A percentile compares a stretch with the other conserved stretches of the same genome.
These are phyloP conservation scores for Craseonycteris thonglongyai DNA, from an alignment of 2,113 vertebrate genomes.

Conservation along the genomic window DNA sequence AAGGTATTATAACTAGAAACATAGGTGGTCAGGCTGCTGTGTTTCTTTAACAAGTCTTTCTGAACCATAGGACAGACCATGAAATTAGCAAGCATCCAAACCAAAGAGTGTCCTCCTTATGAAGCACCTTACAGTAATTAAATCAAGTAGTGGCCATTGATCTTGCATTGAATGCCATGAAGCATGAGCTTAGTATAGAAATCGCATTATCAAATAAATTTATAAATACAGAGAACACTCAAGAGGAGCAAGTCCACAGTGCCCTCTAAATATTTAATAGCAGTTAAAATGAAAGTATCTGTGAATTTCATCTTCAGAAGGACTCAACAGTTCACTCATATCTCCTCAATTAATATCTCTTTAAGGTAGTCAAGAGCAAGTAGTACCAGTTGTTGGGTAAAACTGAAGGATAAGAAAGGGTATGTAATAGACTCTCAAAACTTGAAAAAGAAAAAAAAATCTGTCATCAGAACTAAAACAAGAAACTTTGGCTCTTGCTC, in stretches of 20 bases:
- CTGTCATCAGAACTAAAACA: neutral
- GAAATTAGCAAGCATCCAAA: neutral
- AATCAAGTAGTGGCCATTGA: neutral
- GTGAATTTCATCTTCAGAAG: neutral
- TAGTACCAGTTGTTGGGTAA: neutral
- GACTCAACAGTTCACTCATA: neutral
- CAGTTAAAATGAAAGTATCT: neutral
- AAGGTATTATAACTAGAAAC: neutral
- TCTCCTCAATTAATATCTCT: neutral
- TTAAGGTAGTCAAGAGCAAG: neutral
- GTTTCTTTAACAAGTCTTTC: neutral
- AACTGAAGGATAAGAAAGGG: neutral
- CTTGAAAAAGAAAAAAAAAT: neutral
- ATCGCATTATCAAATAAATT: slow-evolving; percentile 30
- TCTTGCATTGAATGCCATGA: neutral
- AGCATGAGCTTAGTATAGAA: slow-evolving; percentile 29
- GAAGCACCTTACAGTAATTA: neutral
- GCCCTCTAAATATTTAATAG: neutral
- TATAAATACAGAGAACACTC: slow-evolving; percentile 9
- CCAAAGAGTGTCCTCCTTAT: neutral
- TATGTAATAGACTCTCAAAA: neutral
- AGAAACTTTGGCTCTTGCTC: neutral
- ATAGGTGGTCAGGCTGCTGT: neutral
- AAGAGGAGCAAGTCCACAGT: neutral
- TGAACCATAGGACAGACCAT: neutral